Evolutionary conservation across 1,140 invertebrate genomes (phyloP), one percentile per base, ranked within the genome.

Genomic region (Drosophila pachea): DNA sequence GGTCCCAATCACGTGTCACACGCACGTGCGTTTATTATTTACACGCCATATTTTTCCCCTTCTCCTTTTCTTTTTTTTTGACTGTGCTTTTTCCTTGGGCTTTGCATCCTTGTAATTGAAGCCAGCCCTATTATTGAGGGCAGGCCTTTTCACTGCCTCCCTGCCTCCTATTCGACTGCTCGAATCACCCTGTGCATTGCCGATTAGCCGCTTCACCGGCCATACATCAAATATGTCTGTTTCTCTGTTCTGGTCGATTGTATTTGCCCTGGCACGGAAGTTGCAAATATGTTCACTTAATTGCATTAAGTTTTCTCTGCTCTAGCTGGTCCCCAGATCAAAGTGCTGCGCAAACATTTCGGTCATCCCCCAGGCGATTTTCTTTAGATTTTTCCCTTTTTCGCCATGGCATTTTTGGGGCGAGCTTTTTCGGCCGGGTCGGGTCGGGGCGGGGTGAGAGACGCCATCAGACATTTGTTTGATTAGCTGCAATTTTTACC

Each of bases 11-110:
- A 87, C 84, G 84, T 87, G 84, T 84, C 84, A 77, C 76, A 78
- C 76, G 87, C 84, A 87, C 84, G 84, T 87, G 84, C 79, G 79
- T 83, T 81, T 87, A 84, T 87, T 84, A 87, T 87, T 87, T 87
- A 84, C 84, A 87, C 76, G 84, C 84, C 73, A 86, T 83, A 67
- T 61, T 83, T 64, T 73, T 22, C 22, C 3, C 22, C 22, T 22
- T 22, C 22, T 22, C 22, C 22, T 22, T 3, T n/a, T 32, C 50
- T 12, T 16, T 29, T 76, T 40, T 63, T 36, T 53, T 38, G 36
- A 33, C 49, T 43, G 38, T 12, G 49, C 54, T 62, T 50, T 50
- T 59, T 59, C 31, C 53, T 65, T 55, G 64, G 40, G 47, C 55
- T 76, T 56, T 68, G 40, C 68, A 75, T 64, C 47, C 50, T 59